Percentiles rank a stretch among this genome's conserved stretches.
These are phyloP conservation scores for Catamblyrhynchus diadema DNA, from an alignment of 2,797 vertebrate genomes.

Conservation along the genomic window DNA sequence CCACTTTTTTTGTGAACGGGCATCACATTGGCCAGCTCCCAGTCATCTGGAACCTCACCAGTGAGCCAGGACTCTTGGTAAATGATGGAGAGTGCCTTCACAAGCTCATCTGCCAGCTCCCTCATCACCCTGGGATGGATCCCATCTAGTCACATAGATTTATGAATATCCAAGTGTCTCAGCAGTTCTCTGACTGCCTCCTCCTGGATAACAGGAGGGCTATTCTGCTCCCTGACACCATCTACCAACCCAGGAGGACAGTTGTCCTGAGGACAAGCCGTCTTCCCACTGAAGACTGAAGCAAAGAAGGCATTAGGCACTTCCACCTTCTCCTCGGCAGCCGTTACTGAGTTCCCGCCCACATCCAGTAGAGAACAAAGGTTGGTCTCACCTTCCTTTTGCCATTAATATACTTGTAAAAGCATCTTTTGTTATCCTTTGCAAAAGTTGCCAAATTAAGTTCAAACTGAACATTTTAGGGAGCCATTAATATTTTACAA, in stretches of 20 bases:
- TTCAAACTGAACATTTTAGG: neutral
- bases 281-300: neutral
- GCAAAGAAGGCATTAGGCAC: neutral
- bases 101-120: neutral
- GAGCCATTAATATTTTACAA: neutral
- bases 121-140: neutral
- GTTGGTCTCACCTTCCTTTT: neutral
- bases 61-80: neutral
- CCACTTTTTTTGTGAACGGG: neutral
- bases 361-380: neutral
- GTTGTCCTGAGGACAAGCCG: accelerated
- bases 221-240: neutral
- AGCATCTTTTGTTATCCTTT: neutral
- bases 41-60: neutral
- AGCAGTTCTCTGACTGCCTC: neutral
- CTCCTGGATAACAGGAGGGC: neutral
- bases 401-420: neutral
- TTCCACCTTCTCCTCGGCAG: too few species aligned
- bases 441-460: neutral
- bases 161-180: neutral
- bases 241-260: neutral
- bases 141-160: too few species aligned
- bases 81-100: accelerated
- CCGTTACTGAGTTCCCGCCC: neutral
- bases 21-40: neutral